Percentiles rank a stretch among this genome's conserved stretches.
Conservation (phyloP, 2,888 invertebrate species). For the Gandaritis pyraliata region DNA sequence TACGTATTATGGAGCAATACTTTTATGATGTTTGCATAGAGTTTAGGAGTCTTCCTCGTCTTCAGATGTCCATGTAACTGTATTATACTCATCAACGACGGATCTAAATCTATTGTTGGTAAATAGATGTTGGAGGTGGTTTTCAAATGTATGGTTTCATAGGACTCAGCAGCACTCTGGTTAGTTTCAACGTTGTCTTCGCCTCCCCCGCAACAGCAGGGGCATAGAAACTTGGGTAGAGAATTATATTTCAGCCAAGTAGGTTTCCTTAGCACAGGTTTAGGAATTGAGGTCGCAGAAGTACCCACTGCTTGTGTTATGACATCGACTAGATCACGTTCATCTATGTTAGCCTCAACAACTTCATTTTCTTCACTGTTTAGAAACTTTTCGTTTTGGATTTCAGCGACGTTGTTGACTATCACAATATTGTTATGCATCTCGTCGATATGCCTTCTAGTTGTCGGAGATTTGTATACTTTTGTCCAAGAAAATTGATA, state of each 20-base stretch:
- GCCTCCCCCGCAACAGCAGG: slow-evolving; percentile 65
- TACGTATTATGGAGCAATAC: slow-evolving; percentile 56
- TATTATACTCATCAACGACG: slow-evolving; percentile 67
- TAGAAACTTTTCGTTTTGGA: slow-evolving; percentile 8
- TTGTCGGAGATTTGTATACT: slow-evolving; percentile 56
- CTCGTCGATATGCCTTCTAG: slow-evolving; percentile 38
- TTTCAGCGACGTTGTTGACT: slow-evolving; percentile 20
- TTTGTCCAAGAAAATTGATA: slow-evolving; percentile 60
- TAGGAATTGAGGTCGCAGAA: slow-evolving; percentile 48
- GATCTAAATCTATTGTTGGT: slow-evolving; percentile 54
- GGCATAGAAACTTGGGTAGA: slow-evolving; percentile 60
- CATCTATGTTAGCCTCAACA: slow-evolving; percentile 18
- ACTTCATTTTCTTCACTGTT: slow-evolving; percentile 18
- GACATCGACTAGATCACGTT: slow-evolving; percentile 30
- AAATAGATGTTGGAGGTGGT: slow-evolving; percentile 44
- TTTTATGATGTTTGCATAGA: slow-evolving; percentile 55
- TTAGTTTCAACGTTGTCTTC: slow-evolving; percentile 48
- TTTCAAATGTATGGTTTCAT: slow-evolving; percentile 63
- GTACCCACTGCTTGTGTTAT: slow-evolving; percentile 48
- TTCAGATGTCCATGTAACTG: slow-evolving; percentile 53
- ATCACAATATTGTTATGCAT: slow-evolving; percentile 37
- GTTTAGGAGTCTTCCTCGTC: slow-evolving; percentile 48
- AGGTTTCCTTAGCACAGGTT: slow-evolving; percentile 30
- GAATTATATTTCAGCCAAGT: slow-evolving; percentile 45
- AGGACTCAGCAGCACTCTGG: slow-evolving; percentile 54